Evolutionary conservation across 2,113 vertebrate genomes (phyloP), one percentile per base, ranked within the genome.

Genomic region (Oncorhynchus mykiss): DNA sequence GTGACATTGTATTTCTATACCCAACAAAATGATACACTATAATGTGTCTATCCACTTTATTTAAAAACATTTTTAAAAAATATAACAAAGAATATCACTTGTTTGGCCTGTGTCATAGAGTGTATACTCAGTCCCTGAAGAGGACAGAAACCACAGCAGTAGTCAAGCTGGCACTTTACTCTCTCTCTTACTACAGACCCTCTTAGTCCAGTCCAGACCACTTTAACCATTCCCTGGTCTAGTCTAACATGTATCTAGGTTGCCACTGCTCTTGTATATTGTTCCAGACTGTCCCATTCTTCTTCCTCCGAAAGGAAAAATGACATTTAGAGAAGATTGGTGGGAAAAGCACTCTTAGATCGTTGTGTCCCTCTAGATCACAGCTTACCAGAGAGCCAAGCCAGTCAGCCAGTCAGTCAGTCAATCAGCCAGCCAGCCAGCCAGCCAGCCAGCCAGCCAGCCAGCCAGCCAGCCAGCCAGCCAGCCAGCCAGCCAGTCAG

Each of bases 261-360:
- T 84, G 65, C 72, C 84, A 80, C 27, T 57, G 20, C 72, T 71
- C 77, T 67, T 69, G 75, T 80, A 75, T 78, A 83, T 78, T 82
- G 76, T 82, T 80, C 64, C 81, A 49, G 57, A n/a, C 59, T 13
- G 12, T 14, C 13, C 76, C 80, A 83, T 87, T 82, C 82, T 84
- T 87, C 84, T 83, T 87, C 78, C 73, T 80, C 80, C 72, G 29
- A 79, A 79, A 72, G 76, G 78, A 60, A 82, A 74, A 77, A 83
- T 89, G 86, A 89, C 86, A 87, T 87, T 89, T 86, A 83, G 78
- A 87, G 76, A 75, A 86, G 76, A 84, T 83, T 80, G 84, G 82
- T 84, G 83, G 82, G 83, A 86, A 88, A 89, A 89, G 86, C 84
- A 87, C 87, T 89, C 86, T 87, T 75, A 85, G 86, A 86, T 87